These are phyloP conservation scores for Epicampocera succincta DNA, from an alignment of 2,888 invertebrate genomes.

Conservation along the genomic window DNA sequence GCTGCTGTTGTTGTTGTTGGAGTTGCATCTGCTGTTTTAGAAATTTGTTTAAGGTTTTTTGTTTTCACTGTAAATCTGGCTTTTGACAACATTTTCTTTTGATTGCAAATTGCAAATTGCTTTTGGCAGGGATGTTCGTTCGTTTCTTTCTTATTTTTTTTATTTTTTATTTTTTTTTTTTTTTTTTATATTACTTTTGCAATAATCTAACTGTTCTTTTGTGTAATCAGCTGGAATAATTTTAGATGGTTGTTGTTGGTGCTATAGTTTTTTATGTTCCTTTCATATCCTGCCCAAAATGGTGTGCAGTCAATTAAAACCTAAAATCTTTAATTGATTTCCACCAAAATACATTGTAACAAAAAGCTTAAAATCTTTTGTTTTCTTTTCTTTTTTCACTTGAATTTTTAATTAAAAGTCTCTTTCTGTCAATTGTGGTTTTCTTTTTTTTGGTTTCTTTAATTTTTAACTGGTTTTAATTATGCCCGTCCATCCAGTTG, in stretches of 20 bases:
- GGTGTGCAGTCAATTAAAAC: slow-evolving; percentile 19
- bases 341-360: slow-evolving; percentile 34
- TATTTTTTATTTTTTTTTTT: slow-evolving; percentile 7
- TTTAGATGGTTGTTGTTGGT: not conserved
- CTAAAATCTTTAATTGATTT: slow-evolving; percentile 19
- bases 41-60: slow-evolving; percentile 31
- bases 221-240: slow-evolving; percentile 36
- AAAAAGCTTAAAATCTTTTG: slow-evolving; percentile 9
- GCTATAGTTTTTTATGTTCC: not conserved
- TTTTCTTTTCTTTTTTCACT: not conserved
- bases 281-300: not conserved
- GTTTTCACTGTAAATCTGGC: slow-evolving; percentile 35
- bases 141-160: slow-evolving; percentile 13
- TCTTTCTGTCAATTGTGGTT: slow-evolving; percentile 7
- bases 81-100: slow-evolving; percentile 64
- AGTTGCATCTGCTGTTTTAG: slow-evolving; percentile 33
- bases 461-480: slow-evolving; percentile 53
- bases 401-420: slow-evolving; percentile 34
- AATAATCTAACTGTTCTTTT: slow-evolving; percentile 29
- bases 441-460: slow-evolving; percentile 8
- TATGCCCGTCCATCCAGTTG: slow-evolving; percentile 30
- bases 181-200: not conserved
- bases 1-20: slow-evolving; percentile 11
- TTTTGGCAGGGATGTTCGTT: not conserved
- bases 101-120: slow-evolving; percentile 5